These are phyloP conservation scores for Homarus gammarus DNA, from an alignment of 2,888 invertebrate genomes.

Conservation along the genomic window DNA sequence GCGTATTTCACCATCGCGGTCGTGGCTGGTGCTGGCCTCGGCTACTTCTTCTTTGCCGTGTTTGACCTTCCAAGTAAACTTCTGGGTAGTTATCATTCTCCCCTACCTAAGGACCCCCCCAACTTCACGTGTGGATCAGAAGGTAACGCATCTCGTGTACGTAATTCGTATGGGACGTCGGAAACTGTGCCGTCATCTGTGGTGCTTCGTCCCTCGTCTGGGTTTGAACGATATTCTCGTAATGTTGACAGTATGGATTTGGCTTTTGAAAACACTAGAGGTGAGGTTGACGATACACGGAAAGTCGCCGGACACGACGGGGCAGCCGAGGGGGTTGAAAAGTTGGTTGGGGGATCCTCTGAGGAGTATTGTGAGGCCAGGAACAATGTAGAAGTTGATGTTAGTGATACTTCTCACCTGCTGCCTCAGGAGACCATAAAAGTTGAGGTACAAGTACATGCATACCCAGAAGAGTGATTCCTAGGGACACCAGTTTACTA, in stretches of 20 bases:
- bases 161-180: slow-evolving; percentile 49
- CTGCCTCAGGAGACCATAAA: slow-evolving; percentile 59
- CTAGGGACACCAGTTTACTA: not conserved
- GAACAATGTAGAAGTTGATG: slow-evolving; percentile 1
- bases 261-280: slow-evolving; percentile 42
- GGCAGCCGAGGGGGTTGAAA: not conserved
- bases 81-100: slow-evolving; percentile 30
- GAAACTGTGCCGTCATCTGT: slow-evolving; percentile 45
- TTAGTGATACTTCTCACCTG: slow-evolving; percentile 41
- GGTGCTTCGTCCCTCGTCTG: slow-evolving; percentile 51
- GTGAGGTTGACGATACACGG: not conserved
- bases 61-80: slow-evolving; percentile 64
- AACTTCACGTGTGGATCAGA: slow-evolving; percentile 26
- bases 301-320: not conserved
- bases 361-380: not conserved
- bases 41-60: slow-evolving; percentile 70
- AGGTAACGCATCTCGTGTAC: slow-evolving; percentile 49
- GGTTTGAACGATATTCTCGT: slow-evolving; percentile 25
- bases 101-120: not conserved
- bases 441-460: slow-evolving; percentile 65
- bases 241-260: slow-evolving; percentile 24
- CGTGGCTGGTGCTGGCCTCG: slow-evolving; percentile 71
- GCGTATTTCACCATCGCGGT: slow-evolving; percentile 74
- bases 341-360: not conserved
- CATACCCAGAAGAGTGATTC: slow-evolving; percentile 44